Conservation (phyloP, 1,140 invertebrate genomes). For the Papilio machaon region DNA sequence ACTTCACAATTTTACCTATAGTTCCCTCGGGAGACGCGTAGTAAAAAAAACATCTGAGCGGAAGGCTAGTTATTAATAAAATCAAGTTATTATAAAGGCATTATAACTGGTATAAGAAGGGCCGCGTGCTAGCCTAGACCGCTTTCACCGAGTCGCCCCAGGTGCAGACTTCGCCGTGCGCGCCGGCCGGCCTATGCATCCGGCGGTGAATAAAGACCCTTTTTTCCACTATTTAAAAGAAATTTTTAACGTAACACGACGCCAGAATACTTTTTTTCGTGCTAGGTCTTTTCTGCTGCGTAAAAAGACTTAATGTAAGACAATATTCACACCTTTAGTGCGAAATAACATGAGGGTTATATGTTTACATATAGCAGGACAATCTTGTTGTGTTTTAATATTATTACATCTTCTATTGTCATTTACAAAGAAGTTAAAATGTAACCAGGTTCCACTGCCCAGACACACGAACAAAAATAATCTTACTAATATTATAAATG, state of each 20-base stretch:
- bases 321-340: slow-evolving; percentile 36
- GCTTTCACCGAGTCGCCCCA: slow-evolving; percentile 49
- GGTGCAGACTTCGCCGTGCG: slow-evolving; percentile 39
- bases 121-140: slow-evolving; percentile 53
- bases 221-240: slow-evolving; percentile 35
- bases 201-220: slow-evolving; percentile 32
- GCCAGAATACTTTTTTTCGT: slow-evolving; percentile 23
- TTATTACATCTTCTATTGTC: background rate
- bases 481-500: background rate
- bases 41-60: slow-evolving; percentile 40
- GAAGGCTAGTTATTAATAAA: slow-evolving; percentile 49
- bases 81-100: slow-evolving; percentile 52
- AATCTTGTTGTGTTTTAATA: background rate
- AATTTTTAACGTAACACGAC: slow-evolving; percentile 38
- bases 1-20: slow-evolving; percentile 37
- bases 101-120: slow-evolving; percentile 47
- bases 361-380: slow-evolving; percentile 2
- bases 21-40: slow-evolving; percentile 42
- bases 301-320: slow-evolving; percentile 29
- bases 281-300: slow-evolving; percentile 19
- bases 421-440: no score
- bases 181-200: slow-evolving; percentile 36
- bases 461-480: background rate
- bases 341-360: background rate
- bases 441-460: background rate